Evolutionary conservation across 2,888 invertebrate species (phyloP).

Genomic region (Branchipolynoe longqiensis): DNA sequence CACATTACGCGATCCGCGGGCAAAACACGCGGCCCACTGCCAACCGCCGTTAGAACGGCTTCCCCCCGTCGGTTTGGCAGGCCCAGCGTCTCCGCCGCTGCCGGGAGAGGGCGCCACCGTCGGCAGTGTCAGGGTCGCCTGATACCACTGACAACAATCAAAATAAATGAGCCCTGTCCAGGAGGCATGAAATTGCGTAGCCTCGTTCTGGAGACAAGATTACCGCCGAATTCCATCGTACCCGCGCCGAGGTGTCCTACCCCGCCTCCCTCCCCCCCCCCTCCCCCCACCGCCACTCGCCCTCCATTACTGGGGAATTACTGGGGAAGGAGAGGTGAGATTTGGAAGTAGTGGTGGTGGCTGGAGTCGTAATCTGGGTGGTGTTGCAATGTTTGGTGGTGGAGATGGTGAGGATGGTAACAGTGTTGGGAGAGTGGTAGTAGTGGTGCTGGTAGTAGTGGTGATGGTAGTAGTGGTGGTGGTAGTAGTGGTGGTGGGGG

Average conservation of each 20-base stretch:
- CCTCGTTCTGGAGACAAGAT: neutral
- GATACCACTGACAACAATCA: slow-evolving; percentile 55
- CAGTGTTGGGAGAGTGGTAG: too few species aligned
- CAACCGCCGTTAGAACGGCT: slow-evolving; percentile 23
- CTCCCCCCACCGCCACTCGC: neutral
- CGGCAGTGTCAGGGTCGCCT: neutral
- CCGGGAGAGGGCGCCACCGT: neutral
- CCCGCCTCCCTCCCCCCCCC: neutral
- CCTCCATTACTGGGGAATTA: too few species aligned
- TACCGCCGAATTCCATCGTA: neutral
- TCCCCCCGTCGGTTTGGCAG: neutral
- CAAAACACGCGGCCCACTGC: slow-evolving; percentile 40
- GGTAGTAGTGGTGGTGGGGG: too few species aligned
- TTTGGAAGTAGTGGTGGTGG: too few species aligned
- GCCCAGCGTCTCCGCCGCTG: neutral
- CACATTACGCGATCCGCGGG: neutral
- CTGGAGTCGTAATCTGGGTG: too few species aligned
- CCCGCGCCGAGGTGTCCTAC: neutral
- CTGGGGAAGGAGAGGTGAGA: too few species aligned
- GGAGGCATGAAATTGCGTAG: slow-evolving; percentile 41
- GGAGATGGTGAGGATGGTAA: too few species aligned
- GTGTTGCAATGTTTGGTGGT: too few species aligned
- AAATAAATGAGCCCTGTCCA: slow-evolving; percentile 38
- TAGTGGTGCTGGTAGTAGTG: too few species aligned
- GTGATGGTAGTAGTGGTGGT: too few species aligned